Evolutionary conservation across 2,888 invertebrate genomes (phyloP), one percentile per base, ranked within the genome.

Genomic region (Cerastis rubricosa): DNA sequence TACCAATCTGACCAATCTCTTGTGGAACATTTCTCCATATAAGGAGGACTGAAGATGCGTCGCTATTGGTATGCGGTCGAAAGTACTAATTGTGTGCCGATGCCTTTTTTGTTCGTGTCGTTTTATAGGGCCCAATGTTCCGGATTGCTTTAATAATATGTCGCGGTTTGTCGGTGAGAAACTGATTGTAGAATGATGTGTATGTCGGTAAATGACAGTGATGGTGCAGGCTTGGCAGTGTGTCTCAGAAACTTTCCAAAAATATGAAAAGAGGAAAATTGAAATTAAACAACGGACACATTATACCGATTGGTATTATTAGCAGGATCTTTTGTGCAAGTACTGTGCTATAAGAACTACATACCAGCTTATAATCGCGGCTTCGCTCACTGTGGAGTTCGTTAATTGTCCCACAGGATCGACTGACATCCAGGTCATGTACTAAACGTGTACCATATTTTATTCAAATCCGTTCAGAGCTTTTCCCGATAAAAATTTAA

Each of bases 71-170:
- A 94, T 94, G 94, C 93, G 90, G 91, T 94, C 93, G 95, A 96
- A 95, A 95, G 96, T 94, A 95, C 95, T 95, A 95, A 96, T 96
- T 96, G 94, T 92, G 91, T 91, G 67, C 74, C 86, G 88, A 87
- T 87, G 88, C 84, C 68, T 85, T 89, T 89, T 91, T 90, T 85
- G 80, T 78, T 76, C 64, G 43, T 54, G 47, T 71, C 69, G 71
- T 83, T 86, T 86, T 88, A 74, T 80, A 79, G 69, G 74, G 59
- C 63, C 75, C 82, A 80, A 80, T 84, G 88, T 87, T 89, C 86
- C 87, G 80, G 86, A 79, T 87, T 72, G 76, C 65, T 83, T 78
- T 83, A 74, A 86, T 87, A 84, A 85, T 87, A 75, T 84, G 80
- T 79, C 72, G 75, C 74, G 76, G 67, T 77, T 59, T 75, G 40